These are phyloP conservation scores for Sciaenops ocellatus DNA, from an alignment of 2,797 vertebrate genomes.

Conservation along the genomic window DNA sequence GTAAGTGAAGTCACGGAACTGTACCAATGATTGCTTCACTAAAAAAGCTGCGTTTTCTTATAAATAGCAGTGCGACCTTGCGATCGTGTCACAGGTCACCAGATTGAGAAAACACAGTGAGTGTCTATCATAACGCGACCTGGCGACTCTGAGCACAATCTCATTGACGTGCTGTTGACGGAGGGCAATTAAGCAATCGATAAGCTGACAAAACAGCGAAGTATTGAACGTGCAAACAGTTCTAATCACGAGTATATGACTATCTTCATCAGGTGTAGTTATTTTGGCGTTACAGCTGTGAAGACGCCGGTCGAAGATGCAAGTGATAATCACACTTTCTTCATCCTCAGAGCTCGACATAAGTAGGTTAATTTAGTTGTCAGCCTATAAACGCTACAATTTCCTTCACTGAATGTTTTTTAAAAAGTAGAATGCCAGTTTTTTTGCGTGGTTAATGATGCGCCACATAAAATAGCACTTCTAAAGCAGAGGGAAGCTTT, in stretches of 20 bases:
- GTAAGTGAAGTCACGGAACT: background rate
- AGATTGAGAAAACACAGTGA: constrained; percentile 18
- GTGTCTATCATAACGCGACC: constrained; percentile 26
- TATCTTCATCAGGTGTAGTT: constrained; percentile 47
- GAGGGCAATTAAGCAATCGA: constrained; percentile 59
- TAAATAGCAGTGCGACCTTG: constrained; percentile 4
- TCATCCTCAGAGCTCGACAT: background rate
- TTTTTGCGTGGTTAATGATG: constrained; percentile 51
- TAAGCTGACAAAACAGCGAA: constrained; percentile 52
- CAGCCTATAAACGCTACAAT: constrained; percentile 36
- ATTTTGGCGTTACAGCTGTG: constrained; percentile 44
- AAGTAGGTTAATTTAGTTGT: constrained; percentile 43
- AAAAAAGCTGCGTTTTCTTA: too few relatives aligned
- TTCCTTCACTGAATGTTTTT: constrained; percentile 36
- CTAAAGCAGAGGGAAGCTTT: constrained; percentile 27
- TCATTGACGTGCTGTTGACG: constrained; percentile 44
- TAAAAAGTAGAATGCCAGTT: constrained; percentile 42
- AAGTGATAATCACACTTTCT: constrained; percentile 61
- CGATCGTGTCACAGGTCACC: constrained; percentile 1
- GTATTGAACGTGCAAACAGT: constrained; percentile 49
- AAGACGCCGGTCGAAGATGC: constrained; percentile 22
- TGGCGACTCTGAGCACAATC: constrained; percentile 15
- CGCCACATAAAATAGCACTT: constrained; percentile 43
- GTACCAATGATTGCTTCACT: too few relatives aligned
- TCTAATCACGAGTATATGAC: constrained; percentile 44